Evolutionary conservation across 1,140 invertebrate genomes (phyloP).

Genomic region (Patella vulgata): DNA sequence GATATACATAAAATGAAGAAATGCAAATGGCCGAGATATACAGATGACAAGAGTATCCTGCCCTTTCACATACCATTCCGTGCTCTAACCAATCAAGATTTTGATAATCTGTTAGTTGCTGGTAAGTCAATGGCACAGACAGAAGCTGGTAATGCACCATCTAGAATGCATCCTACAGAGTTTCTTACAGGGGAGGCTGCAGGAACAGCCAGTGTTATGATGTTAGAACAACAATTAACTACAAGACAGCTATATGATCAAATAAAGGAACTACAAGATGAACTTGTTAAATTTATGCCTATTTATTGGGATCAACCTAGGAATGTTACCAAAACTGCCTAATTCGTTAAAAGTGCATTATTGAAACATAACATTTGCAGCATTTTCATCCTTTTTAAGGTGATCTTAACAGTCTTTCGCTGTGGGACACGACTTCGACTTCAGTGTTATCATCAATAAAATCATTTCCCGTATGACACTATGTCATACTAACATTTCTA

Average conservation of each 20-base stretch:
- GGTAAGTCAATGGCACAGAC: slow-evolving; percentile 24
- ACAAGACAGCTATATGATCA: background rate
- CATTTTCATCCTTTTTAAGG: too few relatives aligned
- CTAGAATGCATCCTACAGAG: slow-evolving; percentile 1
- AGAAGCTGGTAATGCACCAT: background rate
- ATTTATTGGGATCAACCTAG: slow-evolving; percentile 4
- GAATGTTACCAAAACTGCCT: too few relatives aligned
- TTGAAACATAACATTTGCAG: too few relatives aligned
- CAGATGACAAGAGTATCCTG: slow-evolving; percentile 8
- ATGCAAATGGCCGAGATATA: slow-evolving; percentile 18
- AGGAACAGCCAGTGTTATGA: background rate
- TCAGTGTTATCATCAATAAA: too few relatives aligned
- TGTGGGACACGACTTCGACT: too few relatives aligned
- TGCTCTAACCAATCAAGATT: slow-evolving; percentile 18
- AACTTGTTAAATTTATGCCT: background rate
- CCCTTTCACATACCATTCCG: slow-evolving; percentile 24
- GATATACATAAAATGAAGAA: slow-evolving; percentile 15
- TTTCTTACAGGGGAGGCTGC: slow-evolving; percentile 8
- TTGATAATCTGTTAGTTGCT: slow-evolving; percentile 25
- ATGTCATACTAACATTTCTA: too few relatives aligned
- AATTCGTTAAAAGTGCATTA: too few relatives aligned
- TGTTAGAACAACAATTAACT: background rate
- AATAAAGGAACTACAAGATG: background rate
- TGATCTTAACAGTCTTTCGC: too few relatives aligned
- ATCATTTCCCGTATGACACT: too few relatives aligned